Conservation (phyloP, 2,113 vertebrate species). For the Typhlomys cinereus region DNA sequence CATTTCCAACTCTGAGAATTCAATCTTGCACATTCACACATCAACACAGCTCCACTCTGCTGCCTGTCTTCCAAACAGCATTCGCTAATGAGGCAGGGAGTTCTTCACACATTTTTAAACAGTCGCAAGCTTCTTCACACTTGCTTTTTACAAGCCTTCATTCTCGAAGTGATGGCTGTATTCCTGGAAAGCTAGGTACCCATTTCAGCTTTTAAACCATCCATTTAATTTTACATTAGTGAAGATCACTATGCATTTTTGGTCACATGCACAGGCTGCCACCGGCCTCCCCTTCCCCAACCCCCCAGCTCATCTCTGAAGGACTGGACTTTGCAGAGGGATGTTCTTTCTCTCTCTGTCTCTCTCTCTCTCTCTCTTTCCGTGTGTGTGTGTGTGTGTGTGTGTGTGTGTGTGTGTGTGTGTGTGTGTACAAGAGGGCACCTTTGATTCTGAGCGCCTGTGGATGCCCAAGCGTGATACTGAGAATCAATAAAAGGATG, state of each 20-base stretch:
- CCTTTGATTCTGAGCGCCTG: no score
- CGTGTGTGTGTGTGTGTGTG: no score
- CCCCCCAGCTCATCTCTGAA: neutral
- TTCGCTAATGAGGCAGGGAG: conserved; percentile 49
- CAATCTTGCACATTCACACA: no score
- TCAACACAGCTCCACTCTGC: neutral
- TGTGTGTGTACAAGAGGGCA: no score
- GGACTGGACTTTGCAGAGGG: neutral
- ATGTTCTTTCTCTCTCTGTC: no score
- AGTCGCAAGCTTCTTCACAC: conserved; percentile 33
- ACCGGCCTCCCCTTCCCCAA: no score
- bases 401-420: no score
- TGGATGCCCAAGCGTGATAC: no score
- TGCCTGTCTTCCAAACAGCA: conserved; percentile 26
- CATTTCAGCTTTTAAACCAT: conserved; percentile 18
- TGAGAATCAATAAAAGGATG: no score
- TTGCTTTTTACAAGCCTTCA: neutral
- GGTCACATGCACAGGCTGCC: no score
- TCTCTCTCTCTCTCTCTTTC: no score
- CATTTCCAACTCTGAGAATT: neutral
- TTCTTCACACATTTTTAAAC: conserved; percentile 34
- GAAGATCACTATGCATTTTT: no score
- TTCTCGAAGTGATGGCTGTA: neutral
- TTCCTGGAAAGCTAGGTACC: conserved; percentile 33
- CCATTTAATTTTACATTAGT: neutral